A percentile compares a stretch with the other conserved stretches of the same genome.
These are phyloP conservation scores for Acromyrmex charruanus DNA, from an alignment of 1,140 invertebrate species.

Conservation along the genomic window DNA sequence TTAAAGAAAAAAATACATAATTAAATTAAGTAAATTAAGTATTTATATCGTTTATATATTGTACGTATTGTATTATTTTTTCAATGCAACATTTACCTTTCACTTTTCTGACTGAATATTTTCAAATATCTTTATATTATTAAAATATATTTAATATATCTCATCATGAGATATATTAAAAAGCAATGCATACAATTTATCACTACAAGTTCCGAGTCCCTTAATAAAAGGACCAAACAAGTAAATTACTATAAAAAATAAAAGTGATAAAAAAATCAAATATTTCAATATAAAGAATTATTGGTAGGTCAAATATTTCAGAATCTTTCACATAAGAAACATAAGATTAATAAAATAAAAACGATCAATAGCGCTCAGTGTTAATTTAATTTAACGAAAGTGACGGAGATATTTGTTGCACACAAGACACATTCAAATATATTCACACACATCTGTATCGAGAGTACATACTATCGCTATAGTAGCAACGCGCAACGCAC, in stretches of 20 bases:
- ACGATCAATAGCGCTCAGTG: too few relatives aligned
- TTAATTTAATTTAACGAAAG: constrained; percentile 12
- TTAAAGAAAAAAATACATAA: neutral
- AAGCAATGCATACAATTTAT: neutral
- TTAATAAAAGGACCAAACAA: too few relatives aligned
- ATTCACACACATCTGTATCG: neutral
- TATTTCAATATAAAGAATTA: too few relatives aligned
- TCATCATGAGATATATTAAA: neutral
- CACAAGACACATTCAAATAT: neutral
- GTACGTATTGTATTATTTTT: neutral
- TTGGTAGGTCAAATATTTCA: too few relatives aligned
- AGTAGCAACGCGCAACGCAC: constrained; percentile 7
- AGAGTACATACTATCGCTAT: neutral
- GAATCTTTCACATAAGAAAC: too few relatives aligned
- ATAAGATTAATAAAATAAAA: too few relatives aligned
- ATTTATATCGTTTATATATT: neutral
- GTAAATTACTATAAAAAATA: too few relatives aligned
- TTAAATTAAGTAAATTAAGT: neutral
- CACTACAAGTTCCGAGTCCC: too few relatives aligned
- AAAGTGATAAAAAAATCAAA: too few relatives aligned
- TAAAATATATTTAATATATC: neutral
- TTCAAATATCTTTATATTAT: neutral
- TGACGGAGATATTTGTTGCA: constrained; percentile 4
- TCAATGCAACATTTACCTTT: neutral
- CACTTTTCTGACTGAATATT: neutral